Percentiles rank a stretch among this genome's conserved stretches.
phyloP scores from a whole-genome alignment of 2,888 invertebrate genomes.

The Tetranychus piercei region DNA sequence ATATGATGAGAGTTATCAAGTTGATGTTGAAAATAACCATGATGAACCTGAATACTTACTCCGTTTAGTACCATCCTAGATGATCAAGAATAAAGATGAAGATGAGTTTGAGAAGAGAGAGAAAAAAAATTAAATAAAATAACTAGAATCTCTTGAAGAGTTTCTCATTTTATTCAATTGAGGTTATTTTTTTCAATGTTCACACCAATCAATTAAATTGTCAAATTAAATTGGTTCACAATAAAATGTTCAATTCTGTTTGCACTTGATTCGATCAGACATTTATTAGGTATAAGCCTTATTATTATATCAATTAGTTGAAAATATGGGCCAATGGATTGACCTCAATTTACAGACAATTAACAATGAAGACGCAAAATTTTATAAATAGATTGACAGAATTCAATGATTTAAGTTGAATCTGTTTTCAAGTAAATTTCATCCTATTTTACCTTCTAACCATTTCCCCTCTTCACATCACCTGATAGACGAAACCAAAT shows the following conservation, averaged over 20 bases:
- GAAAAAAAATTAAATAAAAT: neutral
- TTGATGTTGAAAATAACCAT: neutral
- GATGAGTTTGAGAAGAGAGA: neutral
- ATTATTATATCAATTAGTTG: neutral
- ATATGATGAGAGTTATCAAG: neutral
- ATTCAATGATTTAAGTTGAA: too few relatives aligned
- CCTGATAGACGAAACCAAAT: too few relatives aligned
- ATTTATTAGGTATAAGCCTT: neutral
- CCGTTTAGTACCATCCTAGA: too few relatives aligned
- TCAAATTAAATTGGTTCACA: neutral
- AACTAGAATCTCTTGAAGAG: neutral
- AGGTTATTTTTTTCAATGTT: neutral
- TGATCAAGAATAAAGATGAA: neutral
- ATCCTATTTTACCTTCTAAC: too few relatives aligned
- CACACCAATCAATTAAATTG: neutral
- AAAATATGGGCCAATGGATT: neutral
- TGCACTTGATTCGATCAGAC: constrained; percentile 1
- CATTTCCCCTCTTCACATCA: too few relatives aligned
- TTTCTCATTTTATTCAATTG: neutral
- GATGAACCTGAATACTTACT: neutral
- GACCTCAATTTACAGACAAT: neutral
- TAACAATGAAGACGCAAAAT: neutral
- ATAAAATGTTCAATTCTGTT: neutral
- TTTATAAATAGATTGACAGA: too few relatives aligned
- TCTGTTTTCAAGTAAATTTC: too few relatives aligned